Conservation (phyloP, 2,888 invertebrate species). For the Notodonta ziczac region DNA sequence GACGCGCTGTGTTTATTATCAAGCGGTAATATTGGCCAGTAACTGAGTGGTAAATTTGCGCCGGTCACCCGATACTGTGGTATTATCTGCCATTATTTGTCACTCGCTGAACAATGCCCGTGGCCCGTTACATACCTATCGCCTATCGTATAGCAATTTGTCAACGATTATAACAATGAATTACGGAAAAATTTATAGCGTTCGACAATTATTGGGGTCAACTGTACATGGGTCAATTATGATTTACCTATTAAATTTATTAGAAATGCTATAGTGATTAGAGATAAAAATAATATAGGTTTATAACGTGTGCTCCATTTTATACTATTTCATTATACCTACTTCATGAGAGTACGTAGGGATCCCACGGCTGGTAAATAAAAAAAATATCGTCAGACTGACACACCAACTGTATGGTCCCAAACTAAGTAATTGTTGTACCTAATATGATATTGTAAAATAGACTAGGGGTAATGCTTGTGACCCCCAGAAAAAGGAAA, state of each 20-base stretch:
- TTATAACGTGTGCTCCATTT: no score
- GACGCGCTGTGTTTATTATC: conserved; percentile 75
- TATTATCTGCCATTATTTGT: conserved; percentile 84
- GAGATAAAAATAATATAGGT: no score
- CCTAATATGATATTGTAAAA: no score
- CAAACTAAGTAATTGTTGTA: no score
- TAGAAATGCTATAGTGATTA: no score
- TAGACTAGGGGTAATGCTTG: no score
- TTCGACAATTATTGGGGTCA: conserved; percentile 26
- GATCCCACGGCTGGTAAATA: no score
- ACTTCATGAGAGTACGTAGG: no score
- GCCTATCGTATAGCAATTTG: conserved; percentile 75
- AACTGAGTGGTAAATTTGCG: conserved; percentile 78
- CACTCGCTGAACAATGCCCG: conserved; percentile 78
- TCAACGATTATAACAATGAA: conserved; percentile 55
- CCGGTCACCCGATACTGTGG: conserved; percentile 80
- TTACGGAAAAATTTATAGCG: conserved; percentile 50
- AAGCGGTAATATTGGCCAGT: conserved; percentile 79
- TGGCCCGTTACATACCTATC: conserved; percentile 57
- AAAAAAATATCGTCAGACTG: no score
- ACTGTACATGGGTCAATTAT: conserved; percentile 13
- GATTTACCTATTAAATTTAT: background rate
- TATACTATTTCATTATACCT: no score
- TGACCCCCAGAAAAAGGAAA: no score
- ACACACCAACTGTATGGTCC: no score